Percentiles rank a stretch among this genome's conserved stretches.
Evolutionary conservation across 2,113 vertebrate species (phyloP).

Genomic region (Passer domesticus): DNA sequence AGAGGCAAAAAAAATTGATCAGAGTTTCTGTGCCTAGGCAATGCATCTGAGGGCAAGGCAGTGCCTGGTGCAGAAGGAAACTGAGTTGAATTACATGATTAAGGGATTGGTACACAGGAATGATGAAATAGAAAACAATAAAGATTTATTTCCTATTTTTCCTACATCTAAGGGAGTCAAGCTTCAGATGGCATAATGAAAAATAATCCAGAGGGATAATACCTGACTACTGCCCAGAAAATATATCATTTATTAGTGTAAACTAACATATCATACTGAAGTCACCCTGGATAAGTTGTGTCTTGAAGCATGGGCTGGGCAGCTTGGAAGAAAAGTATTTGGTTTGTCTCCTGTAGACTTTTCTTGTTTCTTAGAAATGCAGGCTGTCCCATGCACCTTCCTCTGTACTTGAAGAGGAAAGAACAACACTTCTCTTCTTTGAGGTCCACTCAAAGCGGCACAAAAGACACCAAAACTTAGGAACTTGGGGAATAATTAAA

Average conservation of each 20-base stretch:
- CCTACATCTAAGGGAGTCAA: not conserved
- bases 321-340: not conserved
- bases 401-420: not conserved
- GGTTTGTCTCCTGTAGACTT: not conserved
- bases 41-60: not conserved
- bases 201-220: not conserved
- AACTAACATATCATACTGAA: not conserved
- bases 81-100: not conserved
- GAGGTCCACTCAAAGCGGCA: not conserved
- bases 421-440: not conserved
- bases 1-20: not conserved
- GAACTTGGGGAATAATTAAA: not conserved
- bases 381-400: not conserved
- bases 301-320: rapidly evolving
- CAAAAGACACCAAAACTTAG: not conserved
- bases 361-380: not conserved
- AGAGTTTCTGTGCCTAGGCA: not conserved
- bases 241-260: not conserved
- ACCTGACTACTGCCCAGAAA: not conserved
- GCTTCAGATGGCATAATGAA: not conserved
- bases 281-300: not conserved
- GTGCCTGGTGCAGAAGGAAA: not conserved
- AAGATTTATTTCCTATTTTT: not conserved
- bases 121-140: not conserved
- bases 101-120: not conserved